Conservation (phyloP, 2,888 invertebrate genomes). For the Hypomecis atomaria region DNA sequence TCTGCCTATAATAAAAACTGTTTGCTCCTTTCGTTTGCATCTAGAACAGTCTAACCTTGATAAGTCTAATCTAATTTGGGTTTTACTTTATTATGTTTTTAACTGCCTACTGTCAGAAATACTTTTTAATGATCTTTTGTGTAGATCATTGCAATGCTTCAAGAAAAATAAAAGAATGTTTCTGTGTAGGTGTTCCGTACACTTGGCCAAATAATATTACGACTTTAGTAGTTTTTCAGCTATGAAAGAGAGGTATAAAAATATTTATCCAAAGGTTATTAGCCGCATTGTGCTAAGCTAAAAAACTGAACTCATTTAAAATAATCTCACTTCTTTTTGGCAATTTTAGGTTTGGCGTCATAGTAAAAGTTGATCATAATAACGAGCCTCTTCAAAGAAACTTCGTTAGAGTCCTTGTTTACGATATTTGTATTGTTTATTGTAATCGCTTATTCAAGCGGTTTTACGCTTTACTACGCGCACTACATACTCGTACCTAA, state of each 20-base stretch:
- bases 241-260: background rate
- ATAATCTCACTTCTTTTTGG: no score
- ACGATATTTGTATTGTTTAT: no score
- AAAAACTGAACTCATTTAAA: no score
- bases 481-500: no score
- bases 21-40: background rate
- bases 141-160: conserved; percentile 17
- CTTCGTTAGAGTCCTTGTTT: no score
- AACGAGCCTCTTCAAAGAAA: no score
- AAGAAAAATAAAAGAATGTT: background rate
- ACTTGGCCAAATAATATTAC: background rate
- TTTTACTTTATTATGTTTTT: conserved; percentile 24
- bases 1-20: background rate
- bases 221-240: background rate
- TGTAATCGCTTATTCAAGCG: no score
- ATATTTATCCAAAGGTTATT: no score
- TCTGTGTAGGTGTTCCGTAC: conserved; percentile 18
- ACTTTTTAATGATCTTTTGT: conserved; percentile 29
- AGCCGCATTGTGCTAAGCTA: no score
- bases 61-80: conserved; percentile 23
- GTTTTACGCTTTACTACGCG: no score
- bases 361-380: no score
- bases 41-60: conserved; percentile 22
- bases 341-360: no score
- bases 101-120: conserved; percentile 26